Percentiles rank a stretch among this genome's conserved stretches.
These are phyloP conservation scores for Onychomys torridus DNA, from an alignment of 2,797 vertebrate species.

Conservation along the genomic window DNA sequence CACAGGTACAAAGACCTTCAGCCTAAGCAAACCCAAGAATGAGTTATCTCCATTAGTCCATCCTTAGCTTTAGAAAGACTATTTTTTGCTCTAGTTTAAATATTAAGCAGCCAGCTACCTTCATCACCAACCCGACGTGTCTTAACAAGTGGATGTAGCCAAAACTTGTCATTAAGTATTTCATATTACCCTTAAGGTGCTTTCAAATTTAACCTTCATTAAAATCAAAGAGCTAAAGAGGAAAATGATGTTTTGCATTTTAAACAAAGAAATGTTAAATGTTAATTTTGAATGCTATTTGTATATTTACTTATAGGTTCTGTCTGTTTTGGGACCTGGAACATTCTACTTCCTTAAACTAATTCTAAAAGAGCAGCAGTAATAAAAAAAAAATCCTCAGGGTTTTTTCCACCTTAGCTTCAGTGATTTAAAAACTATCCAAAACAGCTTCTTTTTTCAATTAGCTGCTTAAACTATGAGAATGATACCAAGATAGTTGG, in stretches of 20 bases:
- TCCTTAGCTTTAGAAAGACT: conserved; percentile 44
- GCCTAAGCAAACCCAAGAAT: conserved; percentile 23
- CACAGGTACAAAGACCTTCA: conserved; percentile 30
- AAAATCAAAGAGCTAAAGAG: conserved; percentile 6
- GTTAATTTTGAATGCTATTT: conserved; percentile 28
- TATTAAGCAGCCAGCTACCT: not conserved
- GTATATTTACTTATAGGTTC: conserved; percentile 45
- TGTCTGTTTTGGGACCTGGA: conserved; percentile 57
- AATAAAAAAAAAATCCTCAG: conserved; percentile 17
- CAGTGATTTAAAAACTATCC: not conserved
- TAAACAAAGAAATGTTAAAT: conserved; percentile 55
- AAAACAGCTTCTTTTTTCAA: conserved; percentile 25
- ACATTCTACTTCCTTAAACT: conserved; percentile 46
- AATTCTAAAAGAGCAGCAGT: conserved; percentile 25
- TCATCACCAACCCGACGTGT: conserved; percentile 1
- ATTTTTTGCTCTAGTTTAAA: conserved; percentile 8
- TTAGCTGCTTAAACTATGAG: conserved; percentile 22
- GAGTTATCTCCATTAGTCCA: not conserved
- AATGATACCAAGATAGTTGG: not conserved
- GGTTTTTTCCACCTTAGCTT: not conserved
- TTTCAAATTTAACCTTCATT: conserved; percentile 51
- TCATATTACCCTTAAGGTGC: not conserved
- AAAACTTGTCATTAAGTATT: conserved; percentile 8
- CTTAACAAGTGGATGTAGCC: conserved; percentile 36
- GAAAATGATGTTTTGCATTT: conserved; percentile 37